These are phyloP conservation scores for Hyalella azteca DNA, from an alignment of 2,888 invertebrate genomes.

Conservation along the genomic window DNA sequence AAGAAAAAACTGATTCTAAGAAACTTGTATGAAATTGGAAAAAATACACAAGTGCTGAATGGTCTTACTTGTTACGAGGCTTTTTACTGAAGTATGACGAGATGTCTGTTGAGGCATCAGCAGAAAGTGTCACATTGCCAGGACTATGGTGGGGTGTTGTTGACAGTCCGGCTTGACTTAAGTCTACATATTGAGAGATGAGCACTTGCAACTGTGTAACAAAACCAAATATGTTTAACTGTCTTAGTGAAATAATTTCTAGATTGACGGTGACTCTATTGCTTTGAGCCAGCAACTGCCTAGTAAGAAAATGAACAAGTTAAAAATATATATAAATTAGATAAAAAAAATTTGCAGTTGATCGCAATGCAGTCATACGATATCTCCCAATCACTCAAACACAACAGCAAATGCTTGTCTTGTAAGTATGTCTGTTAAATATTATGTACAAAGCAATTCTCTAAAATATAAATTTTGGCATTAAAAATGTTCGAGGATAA, in stretches of 20 bases:
- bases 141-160: conserved; percentile 63
- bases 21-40: too few relatives aligned
- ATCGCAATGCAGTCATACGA: too few relatives aligned
- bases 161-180: conserved; percentile 73
- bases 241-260: not conserved
- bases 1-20: too few relatives aligned
- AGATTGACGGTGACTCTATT: too few relatives aligned
- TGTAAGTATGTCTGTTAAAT: too few relatives aligned
- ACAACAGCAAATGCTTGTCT: too few relatives aligned
- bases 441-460: not conserved
- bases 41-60: conserved; percentile 40
- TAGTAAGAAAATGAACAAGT: too few relatives aligned
- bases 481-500: not conserved
- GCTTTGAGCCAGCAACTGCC: too few relatives aligned
- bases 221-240: not conserved
- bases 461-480: not conserved
- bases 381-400: not conserved
- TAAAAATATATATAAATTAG: too few relatives aligned
- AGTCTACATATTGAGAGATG: conserved; percentile 84
- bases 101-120: conserved; percentile 63
- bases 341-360: too few relatives aligned
- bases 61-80: conserved; percentile 61
- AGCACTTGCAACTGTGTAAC: conserved; percentile 72
- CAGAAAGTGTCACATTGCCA: not conserved
- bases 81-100: conserved; percentile 65